A percentile compares a stretch with the other conserved stretches of the same genome.
These are phyloP conservation scores for Pyrocephalus nanus DNA, from an alignment of 2,797 vertebrate species.

Conservation along the genomic window DNA sequence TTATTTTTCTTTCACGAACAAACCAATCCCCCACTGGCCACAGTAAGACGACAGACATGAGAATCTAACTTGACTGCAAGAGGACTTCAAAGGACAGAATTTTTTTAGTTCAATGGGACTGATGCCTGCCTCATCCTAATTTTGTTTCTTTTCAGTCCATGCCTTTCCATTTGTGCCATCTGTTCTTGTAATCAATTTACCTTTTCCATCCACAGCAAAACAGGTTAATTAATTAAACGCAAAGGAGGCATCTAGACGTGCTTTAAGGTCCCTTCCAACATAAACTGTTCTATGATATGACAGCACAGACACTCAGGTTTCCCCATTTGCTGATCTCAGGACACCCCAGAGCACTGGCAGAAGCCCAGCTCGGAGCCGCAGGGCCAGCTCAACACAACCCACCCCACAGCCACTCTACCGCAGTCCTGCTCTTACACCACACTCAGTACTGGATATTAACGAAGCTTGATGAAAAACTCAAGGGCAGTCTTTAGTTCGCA, in stretches of 20 bases:
- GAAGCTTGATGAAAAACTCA: not conserved
- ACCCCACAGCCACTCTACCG: not conserved
- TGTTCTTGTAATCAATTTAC: not conserved
- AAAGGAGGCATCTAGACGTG: not conserved
- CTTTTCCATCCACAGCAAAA: not conserved
- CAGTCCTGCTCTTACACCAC: not conserved
- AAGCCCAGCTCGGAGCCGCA: not conserved
- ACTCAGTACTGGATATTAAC: not conserved
- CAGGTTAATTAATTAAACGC: not conserved
- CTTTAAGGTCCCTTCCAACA: not conserved
- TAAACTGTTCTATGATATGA: not conserved
- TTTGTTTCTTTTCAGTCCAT: not conserved
- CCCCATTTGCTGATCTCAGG: not conserved
- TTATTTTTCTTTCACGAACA: not conserved
- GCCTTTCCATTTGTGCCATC: not conserved
- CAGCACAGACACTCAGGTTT: not conserved
- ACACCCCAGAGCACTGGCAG: rapidly evolving
- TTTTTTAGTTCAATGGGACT: not conserved
- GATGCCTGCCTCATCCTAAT: not conserved
- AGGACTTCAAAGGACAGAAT: not conserved
- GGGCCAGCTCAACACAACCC: rapidly evolving
- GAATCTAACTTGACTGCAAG: not conserved
- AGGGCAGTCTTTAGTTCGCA: not conserved
- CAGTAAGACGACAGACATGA: not conserved
- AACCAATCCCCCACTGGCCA: not conserved